Evolutionary conservation across 92 coral and sea anemone genomes (phyloP).

Genomic region (Parazoanthus darwini): DNA sequence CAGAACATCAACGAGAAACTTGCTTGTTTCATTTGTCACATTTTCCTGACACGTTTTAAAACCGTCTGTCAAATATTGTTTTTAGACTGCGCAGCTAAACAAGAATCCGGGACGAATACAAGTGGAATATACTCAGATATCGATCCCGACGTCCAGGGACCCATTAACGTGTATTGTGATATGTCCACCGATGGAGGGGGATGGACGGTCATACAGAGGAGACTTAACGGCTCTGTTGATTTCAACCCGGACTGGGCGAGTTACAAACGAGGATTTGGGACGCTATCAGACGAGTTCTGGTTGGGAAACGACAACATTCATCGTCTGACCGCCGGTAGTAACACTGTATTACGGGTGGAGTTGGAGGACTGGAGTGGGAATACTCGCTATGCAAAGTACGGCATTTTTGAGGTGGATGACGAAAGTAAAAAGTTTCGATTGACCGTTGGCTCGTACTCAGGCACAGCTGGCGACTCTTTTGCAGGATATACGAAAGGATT

Average conservation of each 20-base stretch:
- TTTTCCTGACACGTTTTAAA: no score
- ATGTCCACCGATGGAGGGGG: no score
- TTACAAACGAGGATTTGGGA: constrained; percentile 14
- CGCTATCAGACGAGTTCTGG: constrained; percentile 14
- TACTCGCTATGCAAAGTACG: not conserved
- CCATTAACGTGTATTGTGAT: not conserved
- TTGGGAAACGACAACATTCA: not conserved
- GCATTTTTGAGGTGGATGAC: not conserved
- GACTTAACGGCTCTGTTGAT: not conserved
- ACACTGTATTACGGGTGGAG: no score
- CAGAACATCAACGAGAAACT: no score
- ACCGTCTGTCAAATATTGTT: no score
- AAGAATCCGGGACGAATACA: no score
- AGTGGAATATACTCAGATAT: no score
- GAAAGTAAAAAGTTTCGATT: not conserved
- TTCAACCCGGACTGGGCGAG: not conserved
- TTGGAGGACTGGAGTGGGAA: not conserved
- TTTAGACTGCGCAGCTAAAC: no score
- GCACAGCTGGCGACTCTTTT: not conserved
- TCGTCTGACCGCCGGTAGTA: no score
- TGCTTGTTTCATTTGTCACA: no score
- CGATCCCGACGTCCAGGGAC: not conserved
- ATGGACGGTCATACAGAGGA: not conserved
- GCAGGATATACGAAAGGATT: not conserved
- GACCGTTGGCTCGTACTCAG: not conserved